A percentile compares a stretch with the other conserved stretches of the same genome.
These are phyloP conservation scores for Formica selysi DNA, from an alignment of 1,140 invertebrate genomes.

Conservation along the genomic window DNA sequence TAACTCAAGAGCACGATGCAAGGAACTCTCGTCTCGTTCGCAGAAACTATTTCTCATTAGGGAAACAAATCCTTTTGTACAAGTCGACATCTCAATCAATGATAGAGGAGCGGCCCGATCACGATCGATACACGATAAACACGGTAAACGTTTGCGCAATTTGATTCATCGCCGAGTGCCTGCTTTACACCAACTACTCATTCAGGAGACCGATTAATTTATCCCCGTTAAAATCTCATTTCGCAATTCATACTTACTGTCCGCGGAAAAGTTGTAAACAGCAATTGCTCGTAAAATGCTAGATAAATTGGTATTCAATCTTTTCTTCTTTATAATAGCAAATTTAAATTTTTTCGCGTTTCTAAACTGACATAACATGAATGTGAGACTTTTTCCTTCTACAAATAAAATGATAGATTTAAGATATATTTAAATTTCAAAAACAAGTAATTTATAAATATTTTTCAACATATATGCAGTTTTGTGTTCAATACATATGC, in stretches of 20 bases:
- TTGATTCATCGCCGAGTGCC: constrained; percentile 77
- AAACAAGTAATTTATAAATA: not conserved
- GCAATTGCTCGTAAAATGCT: not conserved
- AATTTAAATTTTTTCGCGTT: not conserved
- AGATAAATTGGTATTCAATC: not conserved
- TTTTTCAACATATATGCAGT: not conserved
- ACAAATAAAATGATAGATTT: not conserved
- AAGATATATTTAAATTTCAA: not conserved
- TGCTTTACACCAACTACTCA: constrained; percentile 63
- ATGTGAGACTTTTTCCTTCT: not conserved
- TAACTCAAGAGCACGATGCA: constrained; percentile 13
- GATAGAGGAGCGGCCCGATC: constrained; percentile 36
- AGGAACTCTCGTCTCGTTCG: constrained; percentile 15
- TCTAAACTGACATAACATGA: not conserved
- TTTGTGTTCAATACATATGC: not conserved
- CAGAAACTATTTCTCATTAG: constrained; percentile 40
- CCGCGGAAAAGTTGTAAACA: not conserved
- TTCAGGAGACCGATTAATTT: constrained; percentile 55
- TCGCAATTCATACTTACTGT: not conserved
- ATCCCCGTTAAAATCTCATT: constrained; percentile 29
- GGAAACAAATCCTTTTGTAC: constrained; percentile 1
- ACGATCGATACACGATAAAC: constrained; percentile 68
- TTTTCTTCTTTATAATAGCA: not conserved
- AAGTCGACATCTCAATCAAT: constrained; percentile 59
- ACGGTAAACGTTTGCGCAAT: constrained; percentile 70